phyloP scores from a whole-genome alignment of 2,888 invertebrate genomes.

The Ectemnius lituratus region DNA sequence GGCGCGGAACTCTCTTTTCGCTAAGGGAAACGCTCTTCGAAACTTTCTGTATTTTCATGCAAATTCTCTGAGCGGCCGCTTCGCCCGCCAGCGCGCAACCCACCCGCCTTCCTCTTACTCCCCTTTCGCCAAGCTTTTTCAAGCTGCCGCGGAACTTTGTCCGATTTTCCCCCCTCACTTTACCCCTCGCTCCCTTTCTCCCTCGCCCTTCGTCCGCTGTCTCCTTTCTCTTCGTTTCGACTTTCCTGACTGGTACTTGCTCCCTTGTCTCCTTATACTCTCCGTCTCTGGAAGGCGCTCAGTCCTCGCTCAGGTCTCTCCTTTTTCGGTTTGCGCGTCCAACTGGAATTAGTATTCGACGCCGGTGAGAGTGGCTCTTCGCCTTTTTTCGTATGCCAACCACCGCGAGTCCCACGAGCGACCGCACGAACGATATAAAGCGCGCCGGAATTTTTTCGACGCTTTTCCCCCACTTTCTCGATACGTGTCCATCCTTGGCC shows the following conservation, averaged over 20 bases:
- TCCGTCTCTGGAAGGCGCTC: neutral
- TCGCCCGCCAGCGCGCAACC: conserved; percentile 21
- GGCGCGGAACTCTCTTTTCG: conserved; percentile 31
- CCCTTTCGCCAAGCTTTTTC: neutral
- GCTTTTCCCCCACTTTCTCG: conserved; percentile 53
- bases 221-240: conserved; percentile 8
- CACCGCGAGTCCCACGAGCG: conserved; percentile 57
- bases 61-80: conserved; percentile 41
- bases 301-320: conserved; percentile 27
- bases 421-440: conserved; percentile 30
- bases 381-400: conserved; percentile 69
- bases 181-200: neutral
- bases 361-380: conserved; percentile 18
- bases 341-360: conserved; percentile 68
- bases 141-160: neutral
- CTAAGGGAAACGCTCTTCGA: conserved; percentile 55
- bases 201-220: conserved; percentile 4
- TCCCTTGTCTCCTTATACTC: conserved; percentile 14
- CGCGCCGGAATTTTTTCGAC: conserved; percentile 52
- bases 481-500: conserved; percentile 23
- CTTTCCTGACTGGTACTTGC: conserved; percentile 2
- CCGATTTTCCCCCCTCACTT: neutral
- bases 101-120: neutral
- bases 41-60: conserved; percentile 62
- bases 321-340: conserved; percentile 38